phyloP scores from a whole-genome alignment of 2,113 vertebrate genomes.

The Anarhynchus alexandrinus region DNA sequence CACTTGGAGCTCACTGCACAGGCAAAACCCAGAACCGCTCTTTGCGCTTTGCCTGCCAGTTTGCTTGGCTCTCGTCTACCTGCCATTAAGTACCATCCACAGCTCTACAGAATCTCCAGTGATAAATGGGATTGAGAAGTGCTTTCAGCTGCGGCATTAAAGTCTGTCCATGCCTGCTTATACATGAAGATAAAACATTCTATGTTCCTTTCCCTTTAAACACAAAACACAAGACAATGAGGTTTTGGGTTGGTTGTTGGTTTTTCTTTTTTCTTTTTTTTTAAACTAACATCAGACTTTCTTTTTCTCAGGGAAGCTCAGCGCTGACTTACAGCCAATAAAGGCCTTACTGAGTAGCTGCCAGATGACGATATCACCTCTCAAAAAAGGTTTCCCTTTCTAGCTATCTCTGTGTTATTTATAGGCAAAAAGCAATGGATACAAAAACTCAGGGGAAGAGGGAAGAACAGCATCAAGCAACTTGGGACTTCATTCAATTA shows the following conservation, averaged over 20 bases:
- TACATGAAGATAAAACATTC: background rate
- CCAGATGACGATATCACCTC: background rate
- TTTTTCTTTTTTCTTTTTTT: background rate
- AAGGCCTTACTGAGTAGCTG: background rate
- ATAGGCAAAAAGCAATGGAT: background rate
- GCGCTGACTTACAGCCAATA: background rate
- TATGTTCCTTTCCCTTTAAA: background rate
- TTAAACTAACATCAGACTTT: background rate
- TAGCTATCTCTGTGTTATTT: constrained; percentile 28
- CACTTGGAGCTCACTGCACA: background rate
- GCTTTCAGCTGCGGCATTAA: background rate
- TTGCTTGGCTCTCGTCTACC: background rate
- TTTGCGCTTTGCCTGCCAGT: background rate
- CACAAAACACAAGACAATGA: background rate
- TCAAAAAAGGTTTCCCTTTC: constrained; percentile 1
- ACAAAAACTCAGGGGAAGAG: background rate
- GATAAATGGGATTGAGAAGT: background rate
- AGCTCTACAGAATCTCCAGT: background rate
- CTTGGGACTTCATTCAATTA: background rate
- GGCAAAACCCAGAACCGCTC: background rate
- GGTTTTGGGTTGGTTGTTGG: background rate
- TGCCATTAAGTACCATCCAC: background rate
- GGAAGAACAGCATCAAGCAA: background rate
- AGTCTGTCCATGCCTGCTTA: background rate
- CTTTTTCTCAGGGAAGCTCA: background rate